Base-by-base conservation (phyloP, 2,113 vertebrate species). In the Solea senegalensis region DNA sequence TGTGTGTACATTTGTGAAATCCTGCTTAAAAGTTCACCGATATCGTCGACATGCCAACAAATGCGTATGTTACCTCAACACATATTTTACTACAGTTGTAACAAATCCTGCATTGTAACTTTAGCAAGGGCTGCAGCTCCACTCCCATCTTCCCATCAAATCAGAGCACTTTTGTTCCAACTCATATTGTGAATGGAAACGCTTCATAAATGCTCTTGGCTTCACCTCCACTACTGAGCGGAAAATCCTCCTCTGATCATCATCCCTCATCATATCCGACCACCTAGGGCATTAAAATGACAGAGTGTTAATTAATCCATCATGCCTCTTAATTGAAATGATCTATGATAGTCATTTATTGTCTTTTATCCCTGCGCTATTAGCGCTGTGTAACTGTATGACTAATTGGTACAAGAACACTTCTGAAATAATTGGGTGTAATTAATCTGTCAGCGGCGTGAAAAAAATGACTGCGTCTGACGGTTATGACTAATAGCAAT, bases 301-400 rank as follows among this genome's bases (percentile, higher is more conserved):
- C 71, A 83, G 77, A 74, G 81, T 76, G 81, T 76, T 91, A 91
- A 93, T 93, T 81, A 93, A 92, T 93, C 88, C 90, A 92, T 93
- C 90, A 85, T 60, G 80, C 80, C 74, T 65, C 70, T 91, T 93
- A 92, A 94, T 92, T 89, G 90, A 92, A 91, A 90, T 92, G 89
- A 93, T 92, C 83, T 91, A 93, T 92, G 91, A 90, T 86, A 84
- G 90, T 89, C 84, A 91, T 94, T 94, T 93, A 90, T 93, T 94
- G 85, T 90, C 74, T 89, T 86, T 89, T 83, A 92, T 91, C 88
- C 86, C 85, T 84, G 70, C 79, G 76, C 91, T 93, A 91, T 93
- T 92, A 91, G 82, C 52, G 62, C 82, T 81, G 79, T 91, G 89
- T 92, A 92, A 91, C 90, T 91, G 83, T 94, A 93, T 86, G 84